Percentiles rank a stretch among this genome's conserved stretches.
Evolutionary conservation across 2,797 vertebrate genomes (phyloP).

Genomic region (Halcyon leucocephala): DNA sequence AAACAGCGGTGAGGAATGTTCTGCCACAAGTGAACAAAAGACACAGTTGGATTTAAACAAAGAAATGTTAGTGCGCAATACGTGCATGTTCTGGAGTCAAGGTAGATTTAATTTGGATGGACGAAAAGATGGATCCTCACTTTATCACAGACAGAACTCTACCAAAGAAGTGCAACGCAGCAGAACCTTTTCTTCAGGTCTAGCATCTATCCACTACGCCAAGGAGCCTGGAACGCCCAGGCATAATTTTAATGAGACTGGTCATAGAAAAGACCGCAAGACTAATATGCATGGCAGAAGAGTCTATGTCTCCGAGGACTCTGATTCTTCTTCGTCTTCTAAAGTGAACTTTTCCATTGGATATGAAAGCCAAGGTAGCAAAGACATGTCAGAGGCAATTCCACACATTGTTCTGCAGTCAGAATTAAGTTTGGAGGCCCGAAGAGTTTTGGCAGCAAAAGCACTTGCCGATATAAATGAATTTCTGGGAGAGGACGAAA

Average conservation of each 20-base stretch:
- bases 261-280: neutral
- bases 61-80: slow-evolving; percentile 67
- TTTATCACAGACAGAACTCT: slow-evolving; percentile 66
- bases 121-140: slow-evolving; percentile 48
- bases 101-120: slow-evolving; percentile 69
- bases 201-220: slow-evolving; percentile 54
- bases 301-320: slow-evolving; percentile 17
- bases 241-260: neutral
- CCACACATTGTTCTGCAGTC: slow-evolving; percentile 79
- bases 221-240: slow-evolving; percentile 45
- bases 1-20: slow-evolving; percentile 56
- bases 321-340: slow-evolving; percentile 45
- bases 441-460: slow-evolving; percentile 86
- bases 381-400: slow-evolving; percentile 72
- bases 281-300: neutral
- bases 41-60: slow-evolving; percentile 67
- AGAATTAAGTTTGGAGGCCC: slow-evolving; percentile 82
- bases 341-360: slow-evolving; percentile 52
- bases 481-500: slow-evolving; percentile 82
- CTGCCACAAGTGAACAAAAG: neutral
- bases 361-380: slow-evolving; percentile 54
- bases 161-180: slow-evolving; percentile 81
- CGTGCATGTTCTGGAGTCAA: slow-evolving; percentile 83
- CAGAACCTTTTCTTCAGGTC: slow-evolving; percentile 82
- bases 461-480: slow-evolving; percentile 86